Percentiles rank a stretch among this genome's conserved stretches.
Conservation (phyloP, 1,140 invertebrate genomes). For the Bemisia tabaci region DNA sequence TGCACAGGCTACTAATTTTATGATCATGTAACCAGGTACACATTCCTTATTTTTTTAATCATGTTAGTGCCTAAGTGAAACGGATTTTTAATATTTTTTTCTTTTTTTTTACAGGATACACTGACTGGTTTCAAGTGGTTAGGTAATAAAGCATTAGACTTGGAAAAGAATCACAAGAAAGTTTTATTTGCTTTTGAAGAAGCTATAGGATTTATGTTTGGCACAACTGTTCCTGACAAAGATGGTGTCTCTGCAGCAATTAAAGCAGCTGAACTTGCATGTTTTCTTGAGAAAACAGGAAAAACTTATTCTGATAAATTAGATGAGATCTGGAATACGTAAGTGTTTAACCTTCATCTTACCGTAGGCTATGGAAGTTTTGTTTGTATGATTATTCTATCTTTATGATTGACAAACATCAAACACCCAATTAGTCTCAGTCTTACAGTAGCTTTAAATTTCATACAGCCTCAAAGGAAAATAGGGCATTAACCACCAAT, state of each 20-base stretch:
- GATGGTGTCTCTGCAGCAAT: conserved; percentile 84
- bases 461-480: too few species aligned
- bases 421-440: too few species aligned
- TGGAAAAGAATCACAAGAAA: conserved; percentile 46
- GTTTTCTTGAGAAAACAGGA: conserved; percentile 44
- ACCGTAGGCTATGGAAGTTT: too few species aligned
- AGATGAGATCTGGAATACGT: conserved; percentile 51
- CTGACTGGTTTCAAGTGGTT: conserved; percentile 99
- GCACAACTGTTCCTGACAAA: conserved; percentile 76
- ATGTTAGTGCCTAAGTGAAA: too few species aligned
- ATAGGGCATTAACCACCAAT: too few species aligned
- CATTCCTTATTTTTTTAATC: too few species aligned
- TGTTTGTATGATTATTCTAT: too few species aligned
- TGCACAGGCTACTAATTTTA: too few species aligned
- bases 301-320: conserved; percentile 44
- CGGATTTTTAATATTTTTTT: too few species aligned
- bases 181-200: conserved; percentile 94
- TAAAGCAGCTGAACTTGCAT: conserved; percentile 61
- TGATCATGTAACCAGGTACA: too few species aligned
- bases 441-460: too few species aligned
- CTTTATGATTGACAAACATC: too few species aligned
- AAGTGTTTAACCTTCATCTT: conserved; percentile 7
- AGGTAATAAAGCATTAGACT: conserved; percentile 74
- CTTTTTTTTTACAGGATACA: conserved; percentile 53
- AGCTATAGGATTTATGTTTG: conserved; percentile 92